Evolutionary conservation across 2,113 vertebrate species (phyloP).

Genomic region (Hylia prasina): DNA sequence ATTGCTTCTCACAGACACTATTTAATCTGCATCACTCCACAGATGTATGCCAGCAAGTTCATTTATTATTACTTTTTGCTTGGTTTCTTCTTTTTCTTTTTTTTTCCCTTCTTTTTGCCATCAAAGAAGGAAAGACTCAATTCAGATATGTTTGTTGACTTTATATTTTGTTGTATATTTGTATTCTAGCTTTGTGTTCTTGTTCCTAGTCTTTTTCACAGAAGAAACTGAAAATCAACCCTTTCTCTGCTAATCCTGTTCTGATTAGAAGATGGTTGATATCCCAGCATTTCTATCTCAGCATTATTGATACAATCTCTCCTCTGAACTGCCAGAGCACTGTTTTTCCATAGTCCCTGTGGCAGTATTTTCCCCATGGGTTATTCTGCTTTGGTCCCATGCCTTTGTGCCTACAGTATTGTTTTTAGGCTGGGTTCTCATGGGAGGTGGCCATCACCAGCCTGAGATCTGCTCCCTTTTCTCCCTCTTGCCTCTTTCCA

Average conservation of each 20-base stretch:
- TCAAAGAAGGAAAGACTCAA: not conserved
- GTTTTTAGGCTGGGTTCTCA: not conserved
- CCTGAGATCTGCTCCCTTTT: not conserved
- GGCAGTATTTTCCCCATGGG: not conserved
- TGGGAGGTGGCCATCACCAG: not conserved
- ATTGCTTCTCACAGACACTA: not conserved
- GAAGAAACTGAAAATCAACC: not conserved
- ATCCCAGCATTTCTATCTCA: not conserved
- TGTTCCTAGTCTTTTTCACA: not conserved
- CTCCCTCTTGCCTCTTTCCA: not conserved
- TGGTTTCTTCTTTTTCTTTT: fast-evolving
- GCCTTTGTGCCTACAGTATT: not conserved
- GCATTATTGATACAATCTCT: not conserved
- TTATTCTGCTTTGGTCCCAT: not conserved
- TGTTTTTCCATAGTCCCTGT: not conserved
- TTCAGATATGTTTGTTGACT: not conserved
- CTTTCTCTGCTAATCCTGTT: not conserved
- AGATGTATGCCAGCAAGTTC: not conserved
- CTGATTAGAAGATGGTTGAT: not conserved
- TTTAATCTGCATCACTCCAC: not conserved
- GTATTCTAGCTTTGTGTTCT: not conserved
- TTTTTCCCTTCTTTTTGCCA: not conserved
- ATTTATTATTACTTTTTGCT: not conserved
- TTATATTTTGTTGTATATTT: not conserved
- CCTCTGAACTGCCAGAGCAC: not conserved